Evolutionary conservation across 2,113 vertebrate genomes (phyloP).

Genomic region (Bos javanicus): DNA sequence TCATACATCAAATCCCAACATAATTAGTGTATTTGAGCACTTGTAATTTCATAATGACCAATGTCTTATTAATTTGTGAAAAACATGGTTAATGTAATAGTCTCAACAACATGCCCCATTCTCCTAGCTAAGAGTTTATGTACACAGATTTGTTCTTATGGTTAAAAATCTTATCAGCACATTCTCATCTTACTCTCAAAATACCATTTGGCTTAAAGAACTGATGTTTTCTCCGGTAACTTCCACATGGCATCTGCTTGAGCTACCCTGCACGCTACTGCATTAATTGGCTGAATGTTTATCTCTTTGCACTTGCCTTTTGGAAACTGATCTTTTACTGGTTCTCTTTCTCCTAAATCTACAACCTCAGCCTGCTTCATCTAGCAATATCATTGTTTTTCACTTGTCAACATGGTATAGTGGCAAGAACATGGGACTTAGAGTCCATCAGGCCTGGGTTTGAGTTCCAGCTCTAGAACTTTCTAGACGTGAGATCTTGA

Average conservation of each 20-base stretch:
- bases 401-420: background rate
- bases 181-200: slow-evolving; percentile 61
- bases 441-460: background rate
- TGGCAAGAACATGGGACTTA: background rate
- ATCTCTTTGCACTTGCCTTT: slow-evolving; percentile 54
- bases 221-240: slow-evolving; percentile 65
- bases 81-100: slow-evolving; percentile 33
- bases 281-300: slow-evolving; percentile 68
- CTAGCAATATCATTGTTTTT: slow-evolving; percentile 1
- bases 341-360: slow-evolving; percentile 33
- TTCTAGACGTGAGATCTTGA: background rate
- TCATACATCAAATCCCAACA: background rate
- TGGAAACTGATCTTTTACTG: slow-evolving; percentile 56
- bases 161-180: slow-evolving; percentile 66
- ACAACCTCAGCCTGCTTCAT: slow-evolving; percentile 43
- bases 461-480: slow-evolving; percentile 4
- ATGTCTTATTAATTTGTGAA: slow-evolving; percentile 61
- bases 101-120: slow-evolving; percentile 26
- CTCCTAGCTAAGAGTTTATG: slow-evolving; percentile 56
- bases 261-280: slow-evolving; percentile 52
- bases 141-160: slow-evolving; percentile 59
- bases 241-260: slow-evolving; percentile 60
- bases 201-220: slow-evolving; percentile 66
- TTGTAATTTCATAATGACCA: slow-evolving; percentile 34
- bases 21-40: slow-evolving; percentile 20